Conservation (phyloP, 2,113 vertebrate genomes). For the Pollimyrus isidori region DNA sequence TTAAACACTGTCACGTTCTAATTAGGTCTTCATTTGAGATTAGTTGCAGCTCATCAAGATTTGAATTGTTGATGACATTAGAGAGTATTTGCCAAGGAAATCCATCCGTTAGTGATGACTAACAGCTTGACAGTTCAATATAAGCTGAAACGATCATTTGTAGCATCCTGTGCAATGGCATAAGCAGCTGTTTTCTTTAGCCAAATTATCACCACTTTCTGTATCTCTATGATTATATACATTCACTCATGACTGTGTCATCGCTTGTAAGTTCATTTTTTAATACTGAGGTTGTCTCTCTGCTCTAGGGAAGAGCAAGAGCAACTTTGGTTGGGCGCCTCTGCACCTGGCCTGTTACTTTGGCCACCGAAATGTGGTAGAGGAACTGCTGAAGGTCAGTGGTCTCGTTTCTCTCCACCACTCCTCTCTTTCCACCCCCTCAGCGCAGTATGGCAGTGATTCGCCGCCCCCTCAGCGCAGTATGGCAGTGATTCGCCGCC, state of each 20-base stretch:
- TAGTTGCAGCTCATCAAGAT: not conserved
- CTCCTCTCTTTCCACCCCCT: not conserved
- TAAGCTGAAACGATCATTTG: not conserved
- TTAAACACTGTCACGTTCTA: not conserved
- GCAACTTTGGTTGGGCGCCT: slow-evolving; percentile 89
- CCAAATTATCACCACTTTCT: not conserved
- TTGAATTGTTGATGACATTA: not conserved
- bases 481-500: not conserved
- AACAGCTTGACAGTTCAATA: not conserved
- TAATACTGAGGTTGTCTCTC: not conserved
- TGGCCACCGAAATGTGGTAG: slow-evolving; percentile 80
- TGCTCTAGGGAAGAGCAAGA: slow-evolving; percentile 80
- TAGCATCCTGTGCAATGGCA: not conserved
- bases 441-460: not conserved
- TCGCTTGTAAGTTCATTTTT: not conserved
- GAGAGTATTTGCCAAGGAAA: not conserved
- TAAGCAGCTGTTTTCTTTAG: not conserved
- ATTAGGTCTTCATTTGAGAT: not conserved
- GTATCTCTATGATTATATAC: not conserved
- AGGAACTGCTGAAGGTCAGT: slow-evolving; percentile 80
- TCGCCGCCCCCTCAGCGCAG: not conserved
- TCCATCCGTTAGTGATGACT: not conserved
- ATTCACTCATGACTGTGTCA: not conserved
- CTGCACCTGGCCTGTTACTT: slow-evolving; percentile 96
- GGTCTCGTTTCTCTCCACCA: not conserved